Conservation (phyloP, 2,113 vertebrate species). For the Phyllostomus discolor region DNA sequence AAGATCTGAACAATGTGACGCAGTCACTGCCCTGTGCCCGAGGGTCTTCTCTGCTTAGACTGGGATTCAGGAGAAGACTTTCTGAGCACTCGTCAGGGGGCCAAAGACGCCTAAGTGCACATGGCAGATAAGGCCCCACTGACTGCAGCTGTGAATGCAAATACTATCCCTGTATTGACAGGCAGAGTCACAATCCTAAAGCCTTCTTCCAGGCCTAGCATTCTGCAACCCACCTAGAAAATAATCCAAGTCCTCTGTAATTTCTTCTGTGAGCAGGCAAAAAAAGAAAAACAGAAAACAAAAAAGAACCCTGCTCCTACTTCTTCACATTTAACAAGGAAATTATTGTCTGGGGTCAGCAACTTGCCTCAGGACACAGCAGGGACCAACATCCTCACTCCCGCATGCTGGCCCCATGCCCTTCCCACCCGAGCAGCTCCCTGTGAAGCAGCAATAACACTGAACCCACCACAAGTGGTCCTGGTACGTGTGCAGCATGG, state of each 20-base stretch:
- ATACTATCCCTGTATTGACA: background rate
- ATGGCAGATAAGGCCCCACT: background rate
- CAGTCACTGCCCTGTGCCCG: background rate
- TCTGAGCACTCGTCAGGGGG: accelerated
- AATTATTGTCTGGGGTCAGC: background rate
- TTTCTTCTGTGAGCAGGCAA: background rate
- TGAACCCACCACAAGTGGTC: constrained; percentile 93
- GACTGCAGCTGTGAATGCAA: background rate
- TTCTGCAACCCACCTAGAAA: background rate
- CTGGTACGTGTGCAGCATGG: constrained; percentile 90
- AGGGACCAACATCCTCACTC: background rate
- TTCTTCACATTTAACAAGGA: background rate
- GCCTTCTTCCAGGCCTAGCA: background rate
- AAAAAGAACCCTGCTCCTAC: background rate
- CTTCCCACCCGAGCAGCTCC: background rate
- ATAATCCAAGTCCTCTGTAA: background rate
- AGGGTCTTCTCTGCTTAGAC: background rate
- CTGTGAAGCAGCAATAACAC: background rate
- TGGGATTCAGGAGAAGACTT: background rate
- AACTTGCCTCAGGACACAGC: background rate
- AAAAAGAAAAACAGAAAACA: background rate
- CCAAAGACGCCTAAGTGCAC: background rate
- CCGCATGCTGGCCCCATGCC: background rate
- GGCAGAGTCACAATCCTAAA: background rate
- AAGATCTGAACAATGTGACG: background rate